Percentiles rank a stretch among this genome's conserved stretches.
phyloP scores from a whole-genome alignment of 2,888 invertebrate species.

The Fragum whitleyi region DNA sequence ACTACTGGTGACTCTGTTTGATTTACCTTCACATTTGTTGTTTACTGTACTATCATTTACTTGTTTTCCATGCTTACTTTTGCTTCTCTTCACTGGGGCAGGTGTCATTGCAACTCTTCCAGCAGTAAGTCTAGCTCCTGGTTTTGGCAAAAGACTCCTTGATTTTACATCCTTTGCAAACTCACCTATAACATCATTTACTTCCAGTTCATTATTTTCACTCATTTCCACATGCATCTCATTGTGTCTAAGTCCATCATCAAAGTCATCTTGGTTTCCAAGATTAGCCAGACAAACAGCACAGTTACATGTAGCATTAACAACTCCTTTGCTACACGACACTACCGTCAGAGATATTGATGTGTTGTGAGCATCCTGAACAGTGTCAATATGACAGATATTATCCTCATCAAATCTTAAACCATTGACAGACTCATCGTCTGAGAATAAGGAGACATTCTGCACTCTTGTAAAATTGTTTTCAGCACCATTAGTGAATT shows the following conservation, averaged over 20 bases:
- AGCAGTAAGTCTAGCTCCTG: conserved; percentile 28
- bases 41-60: neutral
- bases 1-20: neutral
- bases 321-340: conserved; percentile 52
- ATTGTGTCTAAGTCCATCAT: neutral
- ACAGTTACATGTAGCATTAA: conserved; percentile 51
- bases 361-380: conserved; percentile 1
- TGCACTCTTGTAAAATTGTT: neutral
- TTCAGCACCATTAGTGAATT: neutral
- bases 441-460: neutral
- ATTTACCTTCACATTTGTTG: neutral
- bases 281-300: neutral
- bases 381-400: neutral
- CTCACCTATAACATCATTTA: neutral
- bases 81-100: conserved; percentile 40
- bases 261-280: neutral
- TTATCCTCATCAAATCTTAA: neutral
- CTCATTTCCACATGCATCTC: neutral
- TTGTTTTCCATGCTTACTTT: conserved; percentile 12
- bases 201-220: neutral
- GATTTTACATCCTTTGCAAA: conserved; percentile 10
- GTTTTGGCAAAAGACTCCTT: conserved; percentile 43
- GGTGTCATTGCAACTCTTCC: conserved; percentile 49
- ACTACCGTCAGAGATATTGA: conserved; percentile 47
- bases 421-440: neutral